A percentile compares a stretch with the other conserved stretches of the same genome.
Evolutionary conservation across 2,888 invertebrate genomes (phyloP).

Genomic region (Tuberolachnus salignus): DNA sequence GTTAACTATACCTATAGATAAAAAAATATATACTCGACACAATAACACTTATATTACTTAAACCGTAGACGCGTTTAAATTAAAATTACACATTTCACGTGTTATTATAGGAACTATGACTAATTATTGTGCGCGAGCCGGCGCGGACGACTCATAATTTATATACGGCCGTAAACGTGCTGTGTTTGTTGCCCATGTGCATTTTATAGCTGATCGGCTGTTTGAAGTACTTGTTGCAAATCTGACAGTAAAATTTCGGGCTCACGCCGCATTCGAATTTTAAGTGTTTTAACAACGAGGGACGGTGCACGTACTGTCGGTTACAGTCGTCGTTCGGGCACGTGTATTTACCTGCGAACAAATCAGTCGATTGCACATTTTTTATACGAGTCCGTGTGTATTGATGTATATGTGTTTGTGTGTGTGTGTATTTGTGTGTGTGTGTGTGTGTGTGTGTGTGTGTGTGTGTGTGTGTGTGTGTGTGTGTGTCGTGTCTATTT

Average conservation of each 20-base stretch:
- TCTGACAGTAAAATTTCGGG: constrained; percentile 63
- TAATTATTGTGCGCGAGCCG: no score
- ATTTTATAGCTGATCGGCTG: constrained; percentile 52
- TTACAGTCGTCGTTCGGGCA: constrained; percentile 57
- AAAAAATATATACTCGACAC: no score
- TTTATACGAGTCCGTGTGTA: not conserved
- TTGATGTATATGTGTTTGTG: no score
- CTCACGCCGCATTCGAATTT: constrained; percentile 64
- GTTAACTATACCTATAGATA: no score
- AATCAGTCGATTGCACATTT: constrained; percentile 16
- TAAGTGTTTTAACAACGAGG: constrained; percentile 62
- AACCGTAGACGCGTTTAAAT: no score
- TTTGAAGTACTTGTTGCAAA: constrained; percentile 61
- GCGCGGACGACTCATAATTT: no score
- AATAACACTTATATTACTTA: no score
- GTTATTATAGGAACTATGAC: no score
- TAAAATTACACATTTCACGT: no score
- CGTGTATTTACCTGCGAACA: constrained; percentile 49
- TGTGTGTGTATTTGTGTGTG: not conserved
- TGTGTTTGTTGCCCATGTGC: constrained; percentile 49
- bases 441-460: not conserved
- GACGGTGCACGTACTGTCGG: constrained; percentile 61
- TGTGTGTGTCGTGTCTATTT: no score
- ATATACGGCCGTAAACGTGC: not conserved
- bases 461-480: no score